These are phyloP conservation scores for Natrix natrix DNA, from an alignment of 2,797 vertebrate genomes.

Conservation along the genomic window DNA sequence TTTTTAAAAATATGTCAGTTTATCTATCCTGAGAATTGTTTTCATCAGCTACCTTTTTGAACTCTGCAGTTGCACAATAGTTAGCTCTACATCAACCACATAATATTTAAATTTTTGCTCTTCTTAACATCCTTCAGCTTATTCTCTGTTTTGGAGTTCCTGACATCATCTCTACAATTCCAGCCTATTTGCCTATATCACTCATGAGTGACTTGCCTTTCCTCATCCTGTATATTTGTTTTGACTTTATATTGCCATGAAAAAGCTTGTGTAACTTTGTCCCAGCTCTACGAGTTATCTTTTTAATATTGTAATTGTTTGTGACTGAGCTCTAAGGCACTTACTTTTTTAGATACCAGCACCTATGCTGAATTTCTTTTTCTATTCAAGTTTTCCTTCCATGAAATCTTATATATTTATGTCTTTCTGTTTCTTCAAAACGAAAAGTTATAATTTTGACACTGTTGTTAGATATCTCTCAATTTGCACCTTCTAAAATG, in stretches of 20 bases:
- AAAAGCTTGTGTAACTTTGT: not conserved
- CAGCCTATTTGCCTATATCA: not conserved
- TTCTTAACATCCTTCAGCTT: not conserved
- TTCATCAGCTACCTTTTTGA: not conserved
- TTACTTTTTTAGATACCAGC: not conserved
- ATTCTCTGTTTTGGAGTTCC: not conserved
- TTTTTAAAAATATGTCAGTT: not conserved
- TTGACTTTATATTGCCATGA: not conserved
- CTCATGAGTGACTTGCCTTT: not conserved
- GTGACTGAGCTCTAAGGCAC: not conserved
- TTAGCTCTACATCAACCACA: not conserved
- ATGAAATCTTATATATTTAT: not conserved
- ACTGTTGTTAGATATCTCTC: constrained; percentile 15
- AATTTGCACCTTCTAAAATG: not conserved
- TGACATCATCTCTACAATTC: not conserved
- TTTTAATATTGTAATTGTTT: not conserved
- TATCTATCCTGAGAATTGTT: not conserved
- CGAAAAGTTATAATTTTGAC: constrained; percentile 7
- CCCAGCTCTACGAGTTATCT: not conserved
- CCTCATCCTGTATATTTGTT: not conserved
- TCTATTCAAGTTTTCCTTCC: not conserved
- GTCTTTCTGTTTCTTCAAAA: constrained; percentile 2
- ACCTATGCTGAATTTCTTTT: not conserved
- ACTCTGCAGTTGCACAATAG: not conserved
- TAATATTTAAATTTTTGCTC: not conserved